Conservation (phyloP, 2,888 invertebrate species). For the Drosophila tanythrix region DNA sequence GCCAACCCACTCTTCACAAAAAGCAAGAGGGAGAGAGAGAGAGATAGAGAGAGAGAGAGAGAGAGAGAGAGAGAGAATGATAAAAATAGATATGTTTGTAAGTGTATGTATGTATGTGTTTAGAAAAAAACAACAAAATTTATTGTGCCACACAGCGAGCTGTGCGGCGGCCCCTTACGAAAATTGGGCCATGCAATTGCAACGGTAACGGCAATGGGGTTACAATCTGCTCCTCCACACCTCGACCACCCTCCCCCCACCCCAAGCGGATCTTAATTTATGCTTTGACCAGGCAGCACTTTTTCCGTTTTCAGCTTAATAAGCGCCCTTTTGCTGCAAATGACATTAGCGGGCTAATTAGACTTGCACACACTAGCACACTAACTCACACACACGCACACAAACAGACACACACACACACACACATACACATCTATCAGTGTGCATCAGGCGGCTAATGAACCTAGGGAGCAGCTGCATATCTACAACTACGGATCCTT, state of each 20-base stretch:
- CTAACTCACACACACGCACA: conserved; percentile 12
- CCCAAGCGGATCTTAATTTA: conserved; percentile 61
- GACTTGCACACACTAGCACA: conserved; percentile 39
- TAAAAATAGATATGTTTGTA: conserved; percentile 5
- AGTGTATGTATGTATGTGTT: neutral
- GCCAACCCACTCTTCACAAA: conserved; percentile 10
- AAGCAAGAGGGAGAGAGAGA: neutral
- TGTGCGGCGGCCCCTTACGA: conserved; percentile 21
- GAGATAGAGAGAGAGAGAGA: neutral
- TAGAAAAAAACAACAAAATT: conserved; percentile 35
- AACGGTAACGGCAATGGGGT: conserved; percentile 32
- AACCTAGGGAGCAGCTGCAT: conserved; percentile 28
- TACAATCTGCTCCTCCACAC: neutral
- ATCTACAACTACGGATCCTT: conserved; percentile 18
- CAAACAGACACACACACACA: conserved; percentile 12
- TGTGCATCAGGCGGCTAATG: conserved; percentile 40
- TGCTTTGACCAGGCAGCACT: conserved; percentile 73
- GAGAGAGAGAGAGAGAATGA: neutral
- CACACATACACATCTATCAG: conserved; percentile 30
- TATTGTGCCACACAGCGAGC: conserved; percentile 42
- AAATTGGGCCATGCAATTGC: conserved; percentile 76
- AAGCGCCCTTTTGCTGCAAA: conserved; percentile 71
- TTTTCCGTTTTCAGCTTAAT: conserved; percentile 71
- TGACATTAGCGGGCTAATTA: conserved; percentile 78
- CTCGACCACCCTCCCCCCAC: neutral